These are phyloP conservation scores for Aplodontia rufa DNA, from an alignment of 2,113 vertebrate genomes.

Conservation along the genomic window DNA sequence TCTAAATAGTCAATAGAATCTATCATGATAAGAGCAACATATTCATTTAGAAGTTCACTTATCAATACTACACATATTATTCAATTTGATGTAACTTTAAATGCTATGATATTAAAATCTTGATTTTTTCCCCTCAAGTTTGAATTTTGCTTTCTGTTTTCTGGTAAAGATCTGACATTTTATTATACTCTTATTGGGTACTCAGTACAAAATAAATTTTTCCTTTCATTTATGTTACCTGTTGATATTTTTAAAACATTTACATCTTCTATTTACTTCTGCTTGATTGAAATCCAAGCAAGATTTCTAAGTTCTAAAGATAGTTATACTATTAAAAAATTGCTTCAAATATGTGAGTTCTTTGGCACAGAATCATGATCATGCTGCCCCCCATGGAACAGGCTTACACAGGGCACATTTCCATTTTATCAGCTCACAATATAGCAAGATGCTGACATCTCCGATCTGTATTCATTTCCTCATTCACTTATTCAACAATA, in stretches of 20 bases:
- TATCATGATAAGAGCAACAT: neutral
- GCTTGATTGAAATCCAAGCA: neutral
- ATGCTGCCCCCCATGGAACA: neutral
- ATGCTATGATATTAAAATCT: neutral
- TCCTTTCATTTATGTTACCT: neutral
- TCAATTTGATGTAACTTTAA: neutral
- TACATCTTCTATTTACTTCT: neutral
- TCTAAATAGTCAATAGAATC: neutral
- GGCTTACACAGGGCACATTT: neutral
- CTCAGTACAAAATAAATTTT: constrained; percentile 1
- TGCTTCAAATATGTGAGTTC: neutral
- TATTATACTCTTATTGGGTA: neutral
- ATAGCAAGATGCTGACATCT: neutral
- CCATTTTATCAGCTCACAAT: neutral
- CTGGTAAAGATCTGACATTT: neutral
- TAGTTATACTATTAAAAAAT: neutral
- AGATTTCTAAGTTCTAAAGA: neutral
- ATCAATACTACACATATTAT: neutral
- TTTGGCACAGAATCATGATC: neutral
- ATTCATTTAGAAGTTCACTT: neutral
- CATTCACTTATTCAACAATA: neutral
- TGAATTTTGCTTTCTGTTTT: neutral
- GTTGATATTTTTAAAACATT: neutral
- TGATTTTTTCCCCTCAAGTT: neutral
- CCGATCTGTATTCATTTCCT: neutral